phyloP scores from a whole-genome alignment of 2,888 invertebrate genomes.

The Hirtodrosophila confusa region DNA sequence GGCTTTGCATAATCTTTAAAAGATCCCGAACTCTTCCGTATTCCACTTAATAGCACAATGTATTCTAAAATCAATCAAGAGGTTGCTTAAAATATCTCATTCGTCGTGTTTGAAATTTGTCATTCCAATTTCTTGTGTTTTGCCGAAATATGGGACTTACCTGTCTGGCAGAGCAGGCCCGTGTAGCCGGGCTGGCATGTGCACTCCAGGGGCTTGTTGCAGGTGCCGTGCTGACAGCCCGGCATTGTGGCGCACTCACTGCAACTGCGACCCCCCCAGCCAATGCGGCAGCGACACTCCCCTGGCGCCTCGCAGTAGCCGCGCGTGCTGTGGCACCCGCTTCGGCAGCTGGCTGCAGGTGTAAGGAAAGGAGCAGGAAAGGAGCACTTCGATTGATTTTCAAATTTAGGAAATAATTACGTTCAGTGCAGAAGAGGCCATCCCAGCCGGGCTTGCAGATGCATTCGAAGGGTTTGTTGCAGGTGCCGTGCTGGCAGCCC shows the following conservation, averaged over 20 bases:
- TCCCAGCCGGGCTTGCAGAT: slow-evolving; percentile 94
- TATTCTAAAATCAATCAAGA: too few relatives aligned
- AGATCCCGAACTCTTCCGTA: too few relatives aligned
- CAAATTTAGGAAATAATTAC: slow-evolving; percentile 85
- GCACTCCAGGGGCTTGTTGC: slow-evolving; percentile 95
- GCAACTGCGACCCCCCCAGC: slow-evolving; percentile 95
- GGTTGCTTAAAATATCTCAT: too few relatives aligned
- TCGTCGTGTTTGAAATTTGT: not conserved
- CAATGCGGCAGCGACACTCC: slow-evolving; percentile 95
- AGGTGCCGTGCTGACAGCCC: slow-evolving; percentile 95
- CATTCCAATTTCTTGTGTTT: slow-evolving; percentile 36
- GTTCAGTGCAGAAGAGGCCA: slow-evolving; percentile 94
- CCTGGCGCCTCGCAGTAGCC: slow-evolving; percentile 94
- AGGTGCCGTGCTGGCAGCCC: slow-evolving; percentile 94
- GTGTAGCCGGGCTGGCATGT: slow-evolving; percentile 96
- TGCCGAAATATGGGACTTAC: slow-evolving; percentile 85
- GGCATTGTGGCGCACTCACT: slow-evolving; percentile 94
- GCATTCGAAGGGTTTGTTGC: slow-evolving; percentile 94
- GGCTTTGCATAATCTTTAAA: too few relatives aligned
- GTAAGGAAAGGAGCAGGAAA: slow-evolving; percentile 26
- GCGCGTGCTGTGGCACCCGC: slow-evolving; percentile 92
- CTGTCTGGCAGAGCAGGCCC: slow-evolving; percentile 93
- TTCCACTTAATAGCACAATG: too few relatives aligned
- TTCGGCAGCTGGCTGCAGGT: slow-evolving; percentile 91
- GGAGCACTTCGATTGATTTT: too few relatives aligned